Conservation (phyloP, 1,140 invertebrate species). For the Drosophila novamexicana region DNA sequence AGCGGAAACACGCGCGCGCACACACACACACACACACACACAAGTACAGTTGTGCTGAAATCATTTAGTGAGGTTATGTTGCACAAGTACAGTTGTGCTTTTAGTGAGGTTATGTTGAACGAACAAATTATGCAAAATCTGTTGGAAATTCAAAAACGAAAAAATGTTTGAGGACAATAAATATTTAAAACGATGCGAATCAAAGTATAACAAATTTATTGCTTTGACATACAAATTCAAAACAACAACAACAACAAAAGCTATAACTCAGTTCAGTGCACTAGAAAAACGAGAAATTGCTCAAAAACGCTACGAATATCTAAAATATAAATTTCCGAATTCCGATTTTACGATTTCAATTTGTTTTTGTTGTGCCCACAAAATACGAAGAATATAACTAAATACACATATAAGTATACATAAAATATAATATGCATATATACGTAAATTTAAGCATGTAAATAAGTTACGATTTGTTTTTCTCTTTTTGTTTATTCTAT, state of each 20-base stretch:
- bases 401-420: constrained; percentile 8
- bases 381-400: constrained; percentile 18
- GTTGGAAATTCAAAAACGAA: constrained; percentile 6
- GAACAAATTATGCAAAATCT: constrained; percentile 17
- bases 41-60: constrained; percentile 41
- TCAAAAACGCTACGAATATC: constrained; percentile 2
- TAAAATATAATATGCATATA: constrained; percentile 30
- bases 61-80: constrained; percentile 15
- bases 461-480: constrained; percentile 70
- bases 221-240: constrained; percentile 14
- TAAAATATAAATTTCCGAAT: constrained; percentile 24
- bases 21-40: neutral
- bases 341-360: constrained; percentile 36
- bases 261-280: neutral
- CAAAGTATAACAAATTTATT: constrained; percentile 10
- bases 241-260: neutral
- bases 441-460: constrained; percentile 60
- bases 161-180: constrained; percentile 72
- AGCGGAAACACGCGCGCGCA: neutral
- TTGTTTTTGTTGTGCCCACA: constrained; percentile 35
- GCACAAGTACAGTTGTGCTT: constrained; percentile 40
- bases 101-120: constrained; percentile 5
- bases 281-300: constrained; percentile 18
- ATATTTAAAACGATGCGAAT: constrained; percentile 30
- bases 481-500: constrained; percentile 2